These are phyloP conservation scores for Eutolmus rufibarbis DNA, from an alignment of 2,888 invertebrate genomes.

Conservation along the genomic window DNA sequence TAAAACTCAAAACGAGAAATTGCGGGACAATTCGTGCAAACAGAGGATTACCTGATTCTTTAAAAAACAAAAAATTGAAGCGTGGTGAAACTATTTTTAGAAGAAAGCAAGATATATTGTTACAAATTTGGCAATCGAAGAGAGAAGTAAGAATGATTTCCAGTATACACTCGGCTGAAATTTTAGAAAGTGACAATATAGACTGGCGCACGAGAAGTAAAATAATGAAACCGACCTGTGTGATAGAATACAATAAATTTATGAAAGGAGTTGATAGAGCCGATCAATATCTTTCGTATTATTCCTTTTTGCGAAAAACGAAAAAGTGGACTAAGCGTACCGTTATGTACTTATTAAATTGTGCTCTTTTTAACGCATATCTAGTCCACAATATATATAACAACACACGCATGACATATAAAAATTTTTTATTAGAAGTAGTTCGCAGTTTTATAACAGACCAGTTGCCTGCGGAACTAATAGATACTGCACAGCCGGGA, in stretches of 20 bases:
- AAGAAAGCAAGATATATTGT: not conserved
- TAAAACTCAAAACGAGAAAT: not conserved
- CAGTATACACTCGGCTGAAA: not conserved
- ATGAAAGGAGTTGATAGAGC: slow-evolving; percentile 4
- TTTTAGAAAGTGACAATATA: not conserved
- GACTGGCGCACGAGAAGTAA: not conserved
- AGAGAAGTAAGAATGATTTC: not conserved
- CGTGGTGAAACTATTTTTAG: not conserved
- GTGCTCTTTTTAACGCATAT: too few relatives aligned
- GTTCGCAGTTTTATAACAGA: too few relatives aligned
- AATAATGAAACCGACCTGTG: not conserved
- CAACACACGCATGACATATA: too few relatives aligned
- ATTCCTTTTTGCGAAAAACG: too few relatives aligned
- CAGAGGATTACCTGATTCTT: not conserved
- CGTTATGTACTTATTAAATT: too few relatives aligned
- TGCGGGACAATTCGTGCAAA: not conserved
- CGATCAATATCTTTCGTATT: too few relatives aligned
- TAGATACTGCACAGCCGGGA: too few relatives aligned
- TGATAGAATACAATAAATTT: not conserved
- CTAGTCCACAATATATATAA: too few relatives aligned
- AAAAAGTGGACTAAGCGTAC: too few relatives aligned
- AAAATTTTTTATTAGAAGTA: too few relatives aligned
- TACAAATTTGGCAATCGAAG: not conserved
- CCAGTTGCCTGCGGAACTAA: too few relatives aligned
- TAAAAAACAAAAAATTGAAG: not conserved